A percentile compares a stretch with the other conserved stretches of the same genome.
Evolutionary conservation across 2,797 vertebrate genomes (phyloP).

Genomic region (Takifugu rubripes): DNA sequence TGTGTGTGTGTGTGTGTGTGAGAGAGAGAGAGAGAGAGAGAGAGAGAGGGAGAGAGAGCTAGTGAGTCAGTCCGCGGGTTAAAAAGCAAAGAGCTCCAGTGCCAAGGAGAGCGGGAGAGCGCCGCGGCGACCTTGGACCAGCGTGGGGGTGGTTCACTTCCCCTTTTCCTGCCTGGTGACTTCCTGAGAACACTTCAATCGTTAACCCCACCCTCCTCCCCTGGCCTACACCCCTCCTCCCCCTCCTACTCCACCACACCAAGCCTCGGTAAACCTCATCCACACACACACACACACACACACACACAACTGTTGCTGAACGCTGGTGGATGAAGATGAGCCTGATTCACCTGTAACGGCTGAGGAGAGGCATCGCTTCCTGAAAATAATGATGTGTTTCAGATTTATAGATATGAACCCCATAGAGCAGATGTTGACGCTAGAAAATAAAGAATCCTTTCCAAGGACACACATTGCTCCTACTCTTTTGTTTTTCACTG

Average conservation of each 20-base stretch:
- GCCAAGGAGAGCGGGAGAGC: slow-evolving; percentile 53
- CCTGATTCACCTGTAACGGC: too few relatives aligned
- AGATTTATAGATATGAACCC: too few relatives aligned
- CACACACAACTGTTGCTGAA: neutral
- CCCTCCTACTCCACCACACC: slow-evolving; percentile 12
- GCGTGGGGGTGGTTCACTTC: slow-evolving; percentile 75
- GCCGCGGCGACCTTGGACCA: slow-evolving; percentile 59
- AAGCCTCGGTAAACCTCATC: slow-evolving; percentile 15
- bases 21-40: neutral
- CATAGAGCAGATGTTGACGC: too few relatives aligned
- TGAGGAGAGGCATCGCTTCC: too few relatives aligned
- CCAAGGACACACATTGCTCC: too few relatives aligned
- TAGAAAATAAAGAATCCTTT: too few relatives aligned
- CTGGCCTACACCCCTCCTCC: slow-evolving; percentile 43
- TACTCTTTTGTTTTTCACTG: too few relatives aligned
- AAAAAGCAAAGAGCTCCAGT: slow-evolving; percentile 54
- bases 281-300: slow-evolving; percentile 29
- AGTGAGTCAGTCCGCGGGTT: slow-evolving; percentile 15
- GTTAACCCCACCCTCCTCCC: slow-evolving; percentile 73
- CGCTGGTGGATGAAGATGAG: too few relatives aligned
- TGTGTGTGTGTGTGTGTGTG: neutral
- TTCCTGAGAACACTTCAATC: slow-evolving; percentile 70
- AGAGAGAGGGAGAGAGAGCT: neutral
- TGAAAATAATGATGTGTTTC: too few relatives aligned
- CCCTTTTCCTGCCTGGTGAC: slow-evolving; percentile 70